These are phyloP conservation scores for Drosophila takahashii DNA, from an alignment of 1,140 invertebrate species.

Conservation along the genomic window DNA sequence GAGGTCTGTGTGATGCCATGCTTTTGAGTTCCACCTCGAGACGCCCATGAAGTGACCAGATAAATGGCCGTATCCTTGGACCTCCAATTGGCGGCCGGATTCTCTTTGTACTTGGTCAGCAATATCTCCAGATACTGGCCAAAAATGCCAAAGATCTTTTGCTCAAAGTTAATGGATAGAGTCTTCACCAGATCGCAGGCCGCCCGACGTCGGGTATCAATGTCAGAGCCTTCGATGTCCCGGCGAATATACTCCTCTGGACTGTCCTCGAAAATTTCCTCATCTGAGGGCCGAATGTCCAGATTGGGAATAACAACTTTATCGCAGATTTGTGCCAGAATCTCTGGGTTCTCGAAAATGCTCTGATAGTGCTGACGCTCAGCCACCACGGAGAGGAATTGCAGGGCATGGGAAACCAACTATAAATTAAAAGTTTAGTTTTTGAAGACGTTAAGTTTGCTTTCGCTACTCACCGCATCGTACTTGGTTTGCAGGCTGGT, in stretches of 20 bases:
- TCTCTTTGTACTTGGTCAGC: constrained; percentile 91
- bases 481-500: constrained; percentile 95
- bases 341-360: constrained; percentile 95
- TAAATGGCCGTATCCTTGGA: constrained; percentile 98
- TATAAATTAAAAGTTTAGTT: constrained; percentile 66
- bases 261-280: constrained; percentile 98
- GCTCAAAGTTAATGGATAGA: constrained; percentile 94
- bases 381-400: constrained; percentile 97
- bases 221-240: constrained; percentile 99
- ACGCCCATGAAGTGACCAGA: constrained; percentile 96
- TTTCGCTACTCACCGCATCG: constrained; percentile 90
- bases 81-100: constrained; percentile 93
- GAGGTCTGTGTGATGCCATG: constrained; percentile 96
- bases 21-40: constrained; percentile 95
- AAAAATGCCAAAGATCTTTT: constrained; percentile 96
- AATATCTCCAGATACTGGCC: constrained; percentile 95
- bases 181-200: constrained; percentile 98
- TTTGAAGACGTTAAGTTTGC: no score
- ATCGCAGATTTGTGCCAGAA: constrained; percentile 96
- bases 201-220: constrained; percentile 96
- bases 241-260: constrained; percentile 98
- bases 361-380: constrained; percentile 94
- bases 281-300: constrained; percentile 97
- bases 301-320: constrained; percentile 99
- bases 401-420: constrained; percentile 97